Evolutionary conservation across 2,797 vertebrate species (phyloP).

Genomic region (Notoglanidium macrostoma): DNA sequence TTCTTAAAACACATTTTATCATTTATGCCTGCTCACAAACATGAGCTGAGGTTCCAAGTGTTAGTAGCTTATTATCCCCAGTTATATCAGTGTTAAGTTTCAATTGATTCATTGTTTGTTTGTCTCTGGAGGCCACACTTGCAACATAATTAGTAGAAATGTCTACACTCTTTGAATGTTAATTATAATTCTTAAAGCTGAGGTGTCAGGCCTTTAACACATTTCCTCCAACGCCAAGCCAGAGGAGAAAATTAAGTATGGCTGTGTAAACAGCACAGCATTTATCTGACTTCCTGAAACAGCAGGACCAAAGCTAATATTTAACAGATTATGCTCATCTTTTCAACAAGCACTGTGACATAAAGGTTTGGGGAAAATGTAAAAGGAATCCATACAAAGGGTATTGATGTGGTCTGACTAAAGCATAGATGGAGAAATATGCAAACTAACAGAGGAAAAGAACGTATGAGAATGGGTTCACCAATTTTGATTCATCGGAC

Average conservation of each 20-base stretch:
- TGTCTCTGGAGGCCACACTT: slow-evolving; percentile 38
- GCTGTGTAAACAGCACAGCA: slow-evolving; percentile 21
- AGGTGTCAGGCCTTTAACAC: slow-evolving; percentile 37
- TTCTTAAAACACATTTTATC: neutral
- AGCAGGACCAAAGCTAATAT: slow-evolving; percentile 42
- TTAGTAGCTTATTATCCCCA: neutral
- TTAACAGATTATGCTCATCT: slow-evolving; percentile 48
- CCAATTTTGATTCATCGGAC: neutral
- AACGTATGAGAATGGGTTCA: slow-evolving; percentile 8
- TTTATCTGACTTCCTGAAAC: slow-evolving; percentile 31
- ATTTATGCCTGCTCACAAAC: slow-evolving; percentile 3
- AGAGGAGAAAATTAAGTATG: slow-evolving; percentile 33
- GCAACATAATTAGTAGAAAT: slow-evolving; percentile 44
- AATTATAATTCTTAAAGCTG: slow-evolving; percentile 32
- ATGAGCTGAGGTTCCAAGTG: neutral
- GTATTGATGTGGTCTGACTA: slow-evolving; percentile 7
- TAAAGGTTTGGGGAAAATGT: slow-evolving; percentile 25
- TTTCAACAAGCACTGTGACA: slow-evolving; percentile 45
- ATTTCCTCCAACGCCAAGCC: slow-evolving; percentile 10
- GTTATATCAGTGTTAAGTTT: slow-evolving; percentile 8
- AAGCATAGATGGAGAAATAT: slow-evolving; percentile 8
- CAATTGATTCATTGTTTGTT: slow-evolving; percentile 43
- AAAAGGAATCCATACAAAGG: slow-evolving; percentile 23
- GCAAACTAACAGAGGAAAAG: neutral
- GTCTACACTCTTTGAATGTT: slow-evolving; percentile 22